These are phyloP conservation scores for Galeopsomyia nigrocyanea DNA, from an alignment of 2,888 invertebrate species.

Conservation along the genomic window DNA sequence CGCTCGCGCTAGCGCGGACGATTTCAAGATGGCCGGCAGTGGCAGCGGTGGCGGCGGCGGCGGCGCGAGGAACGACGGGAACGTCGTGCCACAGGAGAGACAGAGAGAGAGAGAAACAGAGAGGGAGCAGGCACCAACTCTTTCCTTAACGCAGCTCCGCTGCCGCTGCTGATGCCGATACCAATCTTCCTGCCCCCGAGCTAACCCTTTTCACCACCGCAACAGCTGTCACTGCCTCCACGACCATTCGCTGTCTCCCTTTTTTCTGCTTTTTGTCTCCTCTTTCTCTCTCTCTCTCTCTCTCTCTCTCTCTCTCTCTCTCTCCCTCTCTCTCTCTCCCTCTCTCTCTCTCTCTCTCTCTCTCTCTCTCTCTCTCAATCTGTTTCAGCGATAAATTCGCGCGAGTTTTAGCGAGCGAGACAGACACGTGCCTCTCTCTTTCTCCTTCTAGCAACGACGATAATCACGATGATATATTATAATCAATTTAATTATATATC, in stretches of 20 bases:
- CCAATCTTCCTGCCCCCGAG: constrained; percentile 13
- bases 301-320: not conserved
- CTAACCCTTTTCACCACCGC: constrained; percentile 40
- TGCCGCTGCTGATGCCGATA: not conserved
- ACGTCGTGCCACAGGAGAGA: not conserved
- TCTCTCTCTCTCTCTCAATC: constrained; percentile 26
- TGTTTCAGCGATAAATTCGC: too few species aligned
- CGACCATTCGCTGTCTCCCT: not conserved
- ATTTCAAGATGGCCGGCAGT: constrained; percentile 65
- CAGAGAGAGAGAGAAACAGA: constrained; percentile 20
- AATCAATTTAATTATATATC: not conserved
- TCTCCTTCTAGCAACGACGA: too few species aligned
- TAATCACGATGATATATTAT: not conserved
- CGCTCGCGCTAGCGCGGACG: constrained; percentile 60
- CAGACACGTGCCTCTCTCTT: not conserved
- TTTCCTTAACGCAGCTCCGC: too few species aligned
- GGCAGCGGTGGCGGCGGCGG: constrained; percentile 6
- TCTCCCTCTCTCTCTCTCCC: not conserved
- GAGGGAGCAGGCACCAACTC: constrained; percentile 49
- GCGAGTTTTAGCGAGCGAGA: not conserved
- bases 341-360: constrained; percentile 33
- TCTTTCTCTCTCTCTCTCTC: not conserved
- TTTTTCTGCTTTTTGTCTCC: not conserved
- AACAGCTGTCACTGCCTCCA: constrained; percentile 13
- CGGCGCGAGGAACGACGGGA: constrained; percentile 49